A percentile compares a stretch with the other conserved stretches of the same genome.
Evolutionary conservation across 1,140 invertebrate species (phyloP).

Genomic region (Saccostrea cuccullata): DNA sequence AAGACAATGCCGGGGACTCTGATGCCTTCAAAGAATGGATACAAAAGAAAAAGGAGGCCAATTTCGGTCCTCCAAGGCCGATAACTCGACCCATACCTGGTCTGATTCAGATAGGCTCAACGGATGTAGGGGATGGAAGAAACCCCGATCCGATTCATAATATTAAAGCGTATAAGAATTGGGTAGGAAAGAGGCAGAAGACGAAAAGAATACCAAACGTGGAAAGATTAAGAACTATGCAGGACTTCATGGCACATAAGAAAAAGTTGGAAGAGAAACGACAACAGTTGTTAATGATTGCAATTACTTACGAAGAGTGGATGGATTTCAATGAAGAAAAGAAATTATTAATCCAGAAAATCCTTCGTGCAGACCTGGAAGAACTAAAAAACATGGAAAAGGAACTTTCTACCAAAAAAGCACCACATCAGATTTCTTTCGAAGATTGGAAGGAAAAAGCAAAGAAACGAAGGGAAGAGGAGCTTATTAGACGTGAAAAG

Average conservation of each 20-base stretch:
- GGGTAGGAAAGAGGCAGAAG: slow-evolving; percentile 50
- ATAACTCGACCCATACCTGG: slow-evolving; percentile 56
- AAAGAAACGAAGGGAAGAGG: slow-evolving; percentile 50
- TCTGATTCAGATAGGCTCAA: slow-evolving; percentile 62
- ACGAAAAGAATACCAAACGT: slow-evolving; percentile 39
- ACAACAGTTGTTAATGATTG: slow-evolving; percentile 65
- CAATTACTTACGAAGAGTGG: slow-evolving; percentile 70
- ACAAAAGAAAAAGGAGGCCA: slow-evolving; percentile 57
- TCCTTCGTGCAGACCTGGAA: slow-evolving; percentile 62
- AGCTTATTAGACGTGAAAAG: slow-evolving; percentile 44
- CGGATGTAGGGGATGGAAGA: slow-evolving; percentile 51
- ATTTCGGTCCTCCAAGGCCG: slow-evolving; percentile 30
- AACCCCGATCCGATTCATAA: slow-evolving; percentile 57
- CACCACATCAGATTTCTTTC: slow-evolving; percentile 53
- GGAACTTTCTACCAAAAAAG: slow-evolving; percentile 52
- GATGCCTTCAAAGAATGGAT: slow-evolving; percentile 68
- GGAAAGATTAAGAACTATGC: slow-evolving; percentile 53
- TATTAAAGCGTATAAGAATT: slow-evolving; percentile 60
- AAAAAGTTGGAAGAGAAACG: slow-evolving; percentile 65
- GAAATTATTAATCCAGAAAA: slow-evolving; percentile 63
- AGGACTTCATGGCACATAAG: slow-evolving; percentile 61
- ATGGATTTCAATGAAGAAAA: slow-evolving; percentile 64
- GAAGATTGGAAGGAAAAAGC: slow-evolving; percentile 60
- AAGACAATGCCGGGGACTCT: slow-evolving; percentile 44
- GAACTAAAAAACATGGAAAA: slow-evolving; percentile 63